These are phyloP conservation scores for Jacana jacana DNA, from an alignment of 2,113 vertebrate genomes.

Conservation along the genomic window DNA sequence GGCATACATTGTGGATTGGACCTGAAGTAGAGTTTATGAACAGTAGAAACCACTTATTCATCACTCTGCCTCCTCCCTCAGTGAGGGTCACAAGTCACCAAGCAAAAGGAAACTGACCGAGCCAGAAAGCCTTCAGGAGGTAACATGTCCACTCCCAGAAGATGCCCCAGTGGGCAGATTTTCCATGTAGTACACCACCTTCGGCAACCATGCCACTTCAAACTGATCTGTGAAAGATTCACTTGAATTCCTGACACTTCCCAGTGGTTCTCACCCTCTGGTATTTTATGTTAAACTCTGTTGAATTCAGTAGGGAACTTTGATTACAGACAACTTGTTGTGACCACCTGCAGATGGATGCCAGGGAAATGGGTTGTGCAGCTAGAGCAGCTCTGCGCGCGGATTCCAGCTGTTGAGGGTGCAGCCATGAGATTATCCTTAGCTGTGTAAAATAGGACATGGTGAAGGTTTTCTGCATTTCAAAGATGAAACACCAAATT, in stretches of 20 bases:
- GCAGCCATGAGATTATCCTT: not conserved
- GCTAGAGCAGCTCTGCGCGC: not conserved
- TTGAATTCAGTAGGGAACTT: not conserved
- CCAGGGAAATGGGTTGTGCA: not conserved
- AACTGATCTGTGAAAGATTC: not conserved
- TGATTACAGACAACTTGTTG: not conserved
- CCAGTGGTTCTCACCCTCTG: not conserved
- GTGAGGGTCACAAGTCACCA: not conserved
- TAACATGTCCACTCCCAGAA: not conserved
- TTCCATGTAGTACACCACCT: not conserved
- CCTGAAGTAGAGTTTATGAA: not conserved
- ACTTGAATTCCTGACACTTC: not conserved
- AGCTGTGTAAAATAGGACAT: not conserved
- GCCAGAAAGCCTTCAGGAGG: not conserved
- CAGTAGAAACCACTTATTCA: not conserved
- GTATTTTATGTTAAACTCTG: not conserved
- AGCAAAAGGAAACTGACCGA: not conserved
- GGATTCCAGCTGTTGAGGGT: not conserved
- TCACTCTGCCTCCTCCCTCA: not conserved
- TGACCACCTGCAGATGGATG: not conserved
- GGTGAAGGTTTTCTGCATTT: not conserved
- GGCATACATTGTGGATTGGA: accelerated
- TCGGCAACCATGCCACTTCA: not conserved
- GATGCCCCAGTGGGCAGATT: not conserved
- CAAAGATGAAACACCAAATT: not conserved